These are phyloP conservation scores for Trichogramma evanescens DNA, from an alignment of 2,888 invertebrate genomes.

Conservation along the genomic window DNA sequence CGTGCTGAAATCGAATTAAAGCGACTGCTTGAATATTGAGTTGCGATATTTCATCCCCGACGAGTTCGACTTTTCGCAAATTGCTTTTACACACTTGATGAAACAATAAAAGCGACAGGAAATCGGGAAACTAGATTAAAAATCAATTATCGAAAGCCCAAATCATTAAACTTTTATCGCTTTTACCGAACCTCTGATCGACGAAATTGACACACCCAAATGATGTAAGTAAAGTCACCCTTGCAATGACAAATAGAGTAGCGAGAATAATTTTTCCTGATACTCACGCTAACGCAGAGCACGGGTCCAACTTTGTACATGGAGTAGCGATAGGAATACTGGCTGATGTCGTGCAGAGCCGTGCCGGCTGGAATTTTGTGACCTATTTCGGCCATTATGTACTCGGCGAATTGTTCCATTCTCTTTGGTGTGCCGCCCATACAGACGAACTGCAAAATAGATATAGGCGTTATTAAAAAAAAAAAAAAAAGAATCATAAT, in stretches of 20 bases:
- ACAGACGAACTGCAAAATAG: slow-evolving; percentile 73
- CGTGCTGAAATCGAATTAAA: slow-evolving; percentile 63
- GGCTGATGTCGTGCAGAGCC: slow-evolving; percentile 81
- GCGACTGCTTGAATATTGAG: too few relatives aligned
- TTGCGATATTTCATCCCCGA: too few relatives aligned
- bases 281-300: slow-evolving; percentile 75
- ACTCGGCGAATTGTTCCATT: slow-evolving; percentile 89
- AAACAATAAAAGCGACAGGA: too few relatives aligned
- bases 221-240: too few relatives aligned
- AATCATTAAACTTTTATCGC: too few relatives aligned
- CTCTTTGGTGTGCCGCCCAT: slow-evolving; percentile 94
- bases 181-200: too few relatives aligned
- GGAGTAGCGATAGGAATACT: slow-evolving; percentile 86
- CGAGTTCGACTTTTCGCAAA: too few relatives aligned
- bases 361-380: slow-evolving; percentile 86
- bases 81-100: too few relatives aligned
- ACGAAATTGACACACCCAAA: too few relatives aligned
- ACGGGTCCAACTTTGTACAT: slow-evolving; percentile 94
- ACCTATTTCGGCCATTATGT: slow-evolving; percentile 84
- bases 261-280: slow-evolving; percentile 22
- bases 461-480: background rate
- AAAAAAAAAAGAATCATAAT: background rate
- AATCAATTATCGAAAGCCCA: too few relatives aligned
- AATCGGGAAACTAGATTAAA: too few relatives aligned
- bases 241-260: too few relatives aligned